Percentiles rank a stretch among this genome's conserved stretches.
Evolutionary conservation across 2,888 invertebrate genomes (phyloP).

Genomic region (Erebia epiphron): DNA sequence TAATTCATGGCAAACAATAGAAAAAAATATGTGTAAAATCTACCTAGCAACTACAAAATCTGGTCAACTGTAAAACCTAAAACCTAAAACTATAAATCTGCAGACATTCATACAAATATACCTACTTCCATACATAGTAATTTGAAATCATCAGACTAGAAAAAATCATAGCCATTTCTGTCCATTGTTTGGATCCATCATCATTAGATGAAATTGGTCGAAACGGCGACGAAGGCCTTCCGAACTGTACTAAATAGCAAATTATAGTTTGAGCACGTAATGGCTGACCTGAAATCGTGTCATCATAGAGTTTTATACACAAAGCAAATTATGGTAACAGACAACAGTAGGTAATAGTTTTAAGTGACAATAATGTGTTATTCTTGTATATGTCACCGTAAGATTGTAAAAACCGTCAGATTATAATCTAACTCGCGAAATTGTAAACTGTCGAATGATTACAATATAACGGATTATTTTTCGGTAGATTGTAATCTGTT

Average conservation of each 20-base stretch:
- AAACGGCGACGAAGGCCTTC: conserved; percentile 22
- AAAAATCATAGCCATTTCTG: conserved; percentile 19
- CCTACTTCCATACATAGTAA: conserved; percentile 3
- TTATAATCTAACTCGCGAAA: too few relatives aligned
- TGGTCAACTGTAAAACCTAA: not conserved
- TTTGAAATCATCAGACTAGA: conserved; percentile 33
- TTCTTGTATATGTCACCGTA: too few relatives aligned
- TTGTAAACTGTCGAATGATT: too few relatives aligned
- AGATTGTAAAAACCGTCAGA: too few relatives aligned
- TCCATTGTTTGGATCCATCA: conserved; percentile 23
- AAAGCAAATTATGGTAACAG: not conserved
- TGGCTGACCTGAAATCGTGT: conserved; percentile 10
- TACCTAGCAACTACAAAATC: not conserved
- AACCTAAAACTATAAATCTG: not conserved
- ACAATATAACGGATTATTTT: too few relatives aligned
- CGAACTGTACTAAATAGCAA: not conserved
- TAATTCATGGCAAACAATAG: not conserved
- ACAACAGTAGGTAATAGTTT: too few relatives aligned
- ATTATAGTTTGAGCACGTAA: conserved; percentile 13
- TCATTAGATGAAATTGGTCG: conserved; percentile 32
- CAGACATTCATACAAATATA: not conserved
- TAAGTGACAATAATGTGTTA: too few relatives aligned
- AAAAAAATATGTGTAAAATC: not conserved
- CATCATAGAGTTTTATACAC: not conserved
- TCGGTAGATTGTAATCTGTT: too few relatives aligned